phyloP scores from a whole-genome alignment of 2,888 invertebrate genomes.

The Diarsia mendica region DNA sequence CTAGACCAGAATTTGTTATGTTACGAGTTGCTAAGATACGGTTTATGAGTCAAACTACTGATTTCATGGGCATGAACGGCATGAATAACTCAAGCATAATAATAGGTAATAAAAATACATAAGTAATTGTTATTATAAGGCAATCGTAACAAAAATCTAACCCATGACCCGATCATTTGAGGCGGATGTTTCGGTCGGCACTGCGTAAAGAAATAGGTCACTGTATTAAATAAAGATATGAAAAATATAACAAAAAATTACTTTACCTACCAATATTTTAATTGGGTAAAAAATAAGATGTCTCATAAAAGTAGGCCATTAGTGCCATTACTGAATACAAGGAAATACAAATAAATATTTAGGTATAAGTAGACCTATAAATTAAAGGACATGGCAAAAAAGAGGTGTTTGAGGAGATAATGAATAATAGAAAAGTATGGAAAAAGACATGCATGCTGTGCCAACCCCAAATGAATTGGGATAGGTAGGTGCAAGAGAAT shows the following conservation, averaged over 20 bases:
- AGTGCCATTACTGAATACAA: too few relatives aligned
- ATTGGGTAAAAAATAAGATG: background rate
- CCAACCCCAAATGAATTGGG: too few relatives aligned
- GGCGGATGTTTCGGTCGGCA: constrained; percentile 2
- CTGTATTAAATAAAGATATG: constrained; percentile 15
- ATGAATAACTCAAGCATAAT: background rate
- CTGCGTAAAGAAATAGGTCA: constrained; percentile 30
- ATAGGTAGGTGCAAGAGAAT: too few relatives aligned
- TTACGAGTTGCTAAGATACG: background rate
- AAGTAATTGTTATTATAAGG: background rate
- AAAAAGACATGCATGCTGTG: too few relatives aligned
- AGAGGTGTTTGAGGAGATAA: too few relatives aligned
- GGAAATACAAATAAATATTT: background rate
- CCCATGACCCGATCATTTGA: constrained; percentile 23
- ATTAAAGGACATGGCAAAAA: too few relatives aligned
- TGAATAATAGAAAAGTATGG: too few relatives aligned
- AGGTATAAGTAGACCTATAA: too few relatives aligned
- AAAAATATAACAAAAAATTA: background rate
- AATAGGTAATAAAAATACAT: background rate
- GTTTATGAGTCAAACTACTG: background rate
- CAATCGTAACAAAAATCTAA: constrained; percentile 27
- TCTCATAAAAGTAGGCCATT: background rate
- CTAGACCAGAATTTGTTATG: background rate
- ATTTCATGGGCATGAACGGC: background rate
- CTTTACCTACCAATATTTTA: background rate